A percentile compares a stretch with the other conserved stretches of the same genome.
Evolutionary conservation across 2,797 vertebrate species (phyloP).

Genomic region (Anomalospiza imberbis): DNA sequence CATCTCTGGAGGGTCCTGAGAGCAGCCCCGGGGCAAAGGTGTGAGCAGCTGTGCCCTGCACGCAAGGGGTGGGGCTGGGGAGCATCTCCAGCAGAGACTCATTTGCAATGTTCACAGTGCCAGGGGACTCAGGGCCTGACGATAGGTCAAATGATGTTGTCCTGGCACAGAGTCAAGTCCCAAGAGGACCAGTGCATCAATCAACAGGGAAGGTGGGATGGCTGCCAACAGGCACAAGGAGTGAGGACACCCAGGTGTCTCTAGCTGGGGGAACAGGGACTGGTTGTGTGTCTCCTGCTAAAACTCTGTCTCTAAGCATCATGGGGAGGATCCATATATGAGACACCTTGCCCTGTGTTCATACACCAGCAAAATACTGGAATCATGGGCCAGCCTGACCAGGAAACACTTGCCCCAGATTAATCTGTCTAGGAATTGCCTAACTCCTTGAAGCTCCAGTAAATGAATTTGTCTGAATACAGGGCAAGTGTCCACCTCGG

Average conservation of each 20-base stretch:
- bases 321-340: accelerated
- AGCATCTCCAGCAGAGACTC: not conserved
- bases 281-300: not conserved
- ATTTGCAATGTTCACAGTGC: not conserved
- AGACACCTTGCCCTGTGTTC: not conserved
- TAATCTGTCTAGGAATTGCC: not conserved
- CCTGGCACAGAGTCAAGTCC: not conserved
- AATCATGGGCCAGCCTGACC: not conserved
- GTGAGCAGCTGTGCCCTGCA: not conserved
- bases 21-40: not conserved
- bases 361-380: not conserved
- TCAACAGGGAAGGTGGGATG: not conserved
- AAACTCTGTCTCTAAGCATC: not conserved
- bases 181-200: not conserved
- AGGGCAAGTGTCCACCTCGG: accelerated
- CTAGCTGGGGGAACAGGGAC: accelerated
- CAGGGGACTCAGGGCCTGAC: not conserved
- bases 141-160: not conserved
- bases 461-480: not conserved
- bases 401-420: not conserved
- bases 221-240: not conserved
- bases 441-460: not conserved
- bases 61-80: not conserved
- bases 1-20: not conserved
- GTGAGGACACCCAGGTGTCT: not conserved